Evolutionary conservation across 92 coral and sea anemone genomes (phyloP).

Genomic region (Siderastrea radians): DNA sequence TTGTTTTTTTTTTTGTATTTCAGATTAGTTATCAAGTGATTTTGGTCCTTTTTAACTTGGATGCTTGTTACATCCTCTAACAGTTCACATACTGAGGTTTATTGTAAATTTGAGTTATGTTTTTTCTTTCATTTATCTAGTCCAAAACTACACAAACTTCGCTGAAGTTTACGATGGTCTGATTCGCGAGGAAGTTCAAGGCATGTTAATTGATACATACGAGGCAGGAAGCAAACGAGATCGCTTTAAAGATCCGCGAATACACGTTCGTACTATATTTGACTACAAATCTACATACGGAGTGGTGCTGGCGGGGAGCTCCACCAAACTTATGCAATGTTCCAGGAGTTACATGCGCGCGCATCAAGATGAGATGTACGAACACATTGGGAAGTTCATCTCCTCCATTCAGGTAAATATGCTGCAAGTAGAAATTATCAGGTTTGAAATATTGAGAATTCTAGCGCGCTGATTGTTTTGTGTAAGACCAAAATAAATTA

Average conservation of each 20-base stretch:
- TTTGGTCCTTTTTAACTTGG: too few relatives aligned
- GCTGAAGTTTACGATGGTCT: conserved; percentile 76
- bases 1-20: background rate
- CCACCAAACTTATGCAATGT: conserved; percentile 74
- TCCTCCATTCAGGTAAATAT: conserved; percentile 61
- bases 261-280: conserved; percentile 70
- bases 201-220: conserved; percentile 84
- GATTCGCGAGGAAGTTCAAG: conserved; percentile 62
- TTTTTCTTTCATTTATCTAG: background rate
- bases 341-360: conserved; percentile 76
- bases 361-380: conserved; percentile 69
- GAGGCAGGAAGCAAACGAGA: conserved; percentile 79
- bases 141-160: conserved; percentile 64
- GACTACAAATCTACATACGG: conserved; percentile 86
- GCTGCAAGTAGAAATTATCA: background rate
- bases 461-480: too few relatives aligned
- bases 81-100: background rate
- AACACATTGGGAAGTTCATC: conserved; percentile 67
- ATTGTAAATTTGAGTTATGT: background rate
- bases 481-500: too few relatives aligned
- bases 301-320: conserved; percentile 82
- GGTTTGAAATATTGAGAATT: too few relatives aligned
- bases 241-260: conserved; percentile 49
- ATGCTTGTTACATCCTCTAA: background rate
- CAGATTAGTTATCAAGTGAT: too few relatives aligned